Percentiles rank a stretch among this genome's conserved stretches.
Conservation (phyloP, 2,888 invertebrate species). For the Eulithis prunata region DNA sequence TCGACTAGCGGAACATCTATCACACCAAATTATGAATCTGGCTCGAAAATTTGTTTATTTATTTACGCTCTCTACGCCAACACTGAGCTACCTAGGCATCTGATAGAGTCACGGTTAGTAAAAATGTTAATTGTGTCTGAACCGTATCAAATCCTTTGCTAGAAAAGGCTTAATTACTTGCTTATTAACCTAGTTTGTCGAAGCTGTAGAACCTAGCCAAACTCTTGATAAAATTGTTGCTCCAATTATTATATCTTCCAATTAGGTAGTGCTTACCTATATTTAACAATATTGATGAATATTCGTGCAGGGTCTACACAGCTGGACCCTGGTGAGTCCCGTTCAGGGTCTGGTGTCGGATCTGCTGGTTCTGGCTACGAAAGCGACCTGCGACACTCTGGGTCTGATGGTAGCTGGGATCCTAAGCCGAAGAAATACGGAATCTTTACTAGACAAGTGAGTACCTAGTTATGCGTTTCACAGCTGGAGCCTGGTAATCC, state of each 20-base stretch:
- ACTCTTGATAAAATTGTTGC: no score
- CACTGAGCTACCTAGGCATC: not conserved
- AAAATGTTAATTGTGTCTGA: no score
- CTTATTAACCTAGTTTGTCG: no score
- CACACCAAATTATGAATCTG: conserved; percentile 18
- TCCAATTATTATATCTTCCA: no score
- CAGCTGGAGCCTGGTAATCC: no score
- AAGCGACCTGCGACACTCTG: conserved; percentile 78
- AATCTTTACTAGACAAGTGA: conserved; percentile 74
- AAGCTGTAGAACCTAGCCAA: no score
- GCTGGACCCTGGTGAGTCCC: conserved; percentile 62
- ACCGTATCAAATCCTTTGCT: no score
- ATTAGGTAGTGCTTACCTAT: no score
- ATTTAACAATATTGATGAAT: no score
- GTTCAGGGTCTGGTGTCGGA: conserved; percentile 70
- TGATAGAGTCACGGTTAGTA: no score
- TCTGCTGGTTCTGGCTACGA: conserved; percentile 84
- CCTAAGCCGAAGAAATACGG: conserved; percentile 69
- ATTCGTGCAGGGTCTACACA: conserved; percentile 61
- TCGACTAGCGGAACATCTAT: conserved; percentile 23
- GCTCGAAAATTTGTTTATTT: conserved; percentile 8
- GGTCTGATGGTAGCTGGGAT: conserved; percentile 75
- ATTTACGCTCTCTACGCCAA: conserved; percentile 22
- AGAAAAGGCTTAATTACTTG: no score
- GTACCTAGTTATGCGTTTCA: not conserved